Evolutionary conservation across 2,888 invertebrate genomes (phyloP).

Genomic region (Mythimna impura): DNA sequence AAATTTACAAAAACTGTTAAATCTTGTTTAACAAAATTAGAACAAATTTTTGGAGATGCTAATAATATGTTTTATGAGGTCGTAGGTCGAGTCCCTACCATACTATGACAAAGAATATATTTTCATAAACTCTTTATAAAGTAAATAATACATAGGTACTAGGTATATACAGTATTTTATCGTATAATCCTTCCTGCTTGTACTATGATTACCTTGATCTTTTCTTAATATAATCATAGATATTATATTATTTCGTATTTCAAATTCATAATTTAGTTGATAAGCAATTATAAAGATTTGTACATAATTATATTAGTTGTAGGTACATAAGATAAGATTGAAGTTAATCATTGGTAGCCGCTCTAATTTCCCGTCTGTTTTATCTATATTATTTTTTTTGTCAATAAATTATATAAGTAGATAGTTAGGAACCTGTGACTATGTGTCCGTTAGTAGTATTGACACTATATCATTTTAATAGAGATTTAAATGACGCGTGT

Average conservation of each 20-base stretch:
- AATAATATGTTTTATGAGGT: slow-evolving; percentile 9
- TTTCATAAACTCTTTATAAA: slow-evolving; percentile 14
- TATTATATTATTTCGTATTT: slow-evolving; percentile 63
- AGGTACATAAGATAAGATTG: slow-evolving; percentile 84
- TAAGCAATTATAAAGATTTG: slow-evolving; percentile 63
- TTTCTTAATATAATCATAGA: slow-evolving; percentile 75
- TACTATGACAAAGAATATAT: slow-evolving; percentile 16
- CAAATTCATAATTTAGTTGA: slow-evolving; percentile 60
- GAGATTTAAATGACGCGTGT: slow-evolving; percentile 34
- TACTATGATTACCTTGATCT: slow-evolving; percentile 89
- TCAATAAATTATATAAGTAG: slow-evolving; percentile 52
- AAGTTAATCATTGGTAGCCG: slow-evolving; percentile 85
- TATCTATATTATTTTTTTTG: slow-evolving; percentile 51
- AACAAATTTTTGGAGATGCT: slow-evolving; percentile 2
- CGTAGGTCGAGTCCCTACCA: not conserved
- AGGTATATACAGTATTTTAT: slow-evolving; percentile 41
- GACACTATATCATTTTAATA: slow-evolving; percentile 20
- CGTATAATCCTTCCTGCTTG: slow-evolving; percentile 61
- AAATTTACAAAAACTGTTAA: slow-evolving; percentile 29
- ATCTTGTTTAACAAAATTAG: slow-evolving; percentile 34
- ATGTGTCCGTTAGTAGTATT: slow-evolving; percentile 40
- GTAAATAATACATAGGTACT: slow-evolving; percentile 18
- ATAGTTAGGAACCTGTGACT: slow-evolving; percentile 41
- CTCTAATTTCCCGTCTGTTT: slow-evolving; percentile 68
- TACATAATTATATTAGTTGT: slow-evolving; percentile 64